A percentile compares a stretch with the other conserved stretches of the same genome.
Evolutionary conservation across 2,888 invertebrate genomes (phyloP).

Genomic region (Trachelus stipa): DNA sequence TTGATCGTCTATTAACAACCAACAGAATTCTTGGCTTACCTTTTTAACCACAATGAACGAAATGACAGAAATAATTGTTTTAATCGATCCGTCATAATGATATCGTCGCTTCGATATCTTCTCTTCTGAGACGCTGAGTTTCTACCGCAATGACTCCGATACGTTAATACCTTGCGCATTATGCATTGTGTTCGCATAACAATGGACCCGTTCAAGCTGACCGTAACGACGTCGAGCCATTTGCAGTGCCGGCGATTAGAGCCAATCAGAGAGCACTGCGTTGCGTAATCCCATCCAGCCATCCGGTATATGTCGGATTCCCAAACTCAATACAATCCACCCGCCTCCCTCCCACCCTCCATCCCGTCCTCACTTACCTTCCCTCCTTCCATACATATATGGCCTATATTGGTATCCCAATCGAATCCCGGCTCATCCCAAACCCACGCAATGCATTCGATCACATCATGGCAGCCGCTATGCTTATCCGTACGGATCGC

Average conservation of each 20-base stretch:
- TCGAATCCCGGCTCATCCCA: constrained; percentile 30
- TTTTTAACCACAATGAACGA: background rate
- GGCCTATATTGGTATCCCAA: constrained; percentile 38
- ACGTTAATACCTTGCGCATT: background rate
- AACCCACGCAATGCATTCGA: constrained; percentile 37
- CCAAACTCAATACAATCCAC: constrained; percentile 5
- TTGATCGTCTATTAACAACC: background rate
- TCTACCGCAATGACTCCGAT: background rate
- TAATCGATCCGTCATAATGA: background rate
- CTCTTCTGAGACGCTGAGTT: background rate
- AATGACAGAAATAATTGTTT: background rate
- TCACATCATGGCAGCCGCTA: constrained; percentile 38
- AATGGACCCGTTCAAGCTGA: constrained; percentile 33
- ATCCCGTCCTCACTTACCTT: constrained; percentile 29
- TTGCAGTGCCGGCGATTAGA: constrained; percentile 49
- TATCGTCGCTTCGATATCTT: background rate
- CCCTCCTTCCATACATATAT: constrained; percentile 42
- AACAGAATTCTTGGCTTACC: background rate
- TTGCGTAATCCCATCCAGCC: constrained; percentile 53
- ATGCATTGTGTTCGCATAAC: constrained; percentile 21
- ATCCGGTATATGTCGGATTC: constrained; percentile 35
- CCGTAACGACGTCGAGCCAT: constrained; percentile 49
- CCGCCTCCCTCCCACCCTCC: background rate
- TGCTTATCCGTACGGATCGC: constrained; percentile 48
- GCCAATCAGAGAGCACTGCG: constrained; percentile 51